These are phyloP conservation scores for Silurus lanzhouensis DNA, from an alignment of 2,797 vertebrate species.

Conservation along the genomic window DNA sequence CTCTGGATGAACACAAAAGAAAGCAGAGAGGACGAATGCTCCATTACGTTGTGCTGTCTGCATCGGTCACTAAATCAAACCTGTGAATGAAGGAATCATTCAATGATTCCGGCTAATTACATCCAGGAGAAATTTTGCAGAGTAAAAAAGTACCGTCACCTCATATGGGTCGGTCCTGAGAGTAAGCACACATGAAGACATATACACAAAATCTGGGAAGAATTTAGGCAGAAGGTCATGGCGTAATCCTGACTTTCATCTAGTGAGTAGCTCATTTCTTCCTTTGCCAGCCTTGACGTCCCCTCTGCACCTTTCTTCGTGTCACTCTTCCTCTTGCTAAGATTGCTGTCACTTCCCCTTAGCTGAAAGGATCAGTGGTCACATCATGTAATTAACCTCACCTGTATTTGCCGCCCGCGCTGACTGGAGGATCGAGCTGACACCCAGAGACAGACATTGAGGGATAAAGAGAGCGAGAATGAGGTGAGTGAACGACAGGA, in stretches of 20 bases:
- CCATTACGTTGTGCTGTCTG: conserved; percentile 19
- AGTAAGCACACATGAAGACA: background rate
- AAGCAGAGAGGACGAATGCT: conserved; percentile 37
- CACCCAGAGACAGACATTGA: background rate
- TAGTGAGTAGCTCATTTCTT: conserved; percentile 28
- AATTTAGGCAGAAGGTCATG: conserved; percentile 28
- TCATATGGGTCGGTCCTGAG: conserved; percentile 3
- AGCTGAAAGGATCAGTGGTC: conserved; percentile 36
- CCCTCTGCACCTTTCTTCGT: background rate
- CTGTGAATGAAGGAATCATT: conserved; percentile 36
- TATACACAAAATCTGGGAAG: background rate
- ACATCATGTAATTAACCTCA: conserved; percentile 48
- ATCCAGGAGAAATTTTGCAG: conserved; percentile 36
- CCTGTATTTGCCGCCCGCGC: background rate
- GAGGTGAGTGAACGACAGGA: background rate
- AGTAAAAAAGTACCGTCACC: background rate
- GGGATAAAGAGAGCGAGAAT: background rate
- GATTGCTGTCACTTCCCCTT: conserved; percentile 27
- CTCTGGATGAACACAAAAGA: conserved; percentile 53
- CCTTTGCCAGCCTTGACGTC: background rate
- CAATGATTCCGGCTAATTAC: conserved; percentile 39
- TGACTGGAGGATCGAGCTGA: background rate
- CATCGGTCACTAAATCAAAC: conserved; percentile 19
- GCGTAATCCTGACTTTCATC: conserved; percentile 22
- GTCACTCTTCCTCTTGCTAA: conserved; percentile 1